phyloP scores from a whole-genome alignment of 2,113 vertebrate genomes.

The Pontoporia blainvillei region DNA sequence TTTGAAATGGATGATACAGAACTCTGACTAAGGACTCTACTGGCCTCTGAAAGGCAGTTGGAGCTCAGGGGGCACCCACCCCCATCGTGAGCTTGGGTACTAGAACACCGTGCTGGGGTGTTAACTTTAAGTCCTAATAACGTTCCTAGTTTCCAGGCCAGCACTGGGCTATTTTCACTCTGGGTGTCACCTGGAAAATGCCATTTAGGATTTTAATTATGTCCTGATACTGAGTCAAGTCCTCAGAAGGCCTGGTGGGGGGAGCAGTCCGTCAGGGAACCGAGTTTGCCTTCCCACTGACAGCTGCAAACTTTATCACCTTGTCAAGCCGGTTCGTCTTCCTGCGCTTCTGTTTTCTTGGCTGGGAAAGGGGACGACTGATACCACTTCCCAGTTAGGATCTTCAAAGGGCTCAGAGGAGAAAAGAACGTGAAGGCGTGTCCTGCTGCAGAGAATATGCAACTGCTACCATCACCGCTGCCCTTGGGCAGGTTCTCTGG shows the following conservation, averaged over 20 bases:
- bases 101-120: accelerated
- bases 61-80: background rate
- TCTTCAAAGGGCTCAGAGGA: background rate
- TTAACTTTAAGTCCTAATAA: background rate
- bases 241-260: background rate
- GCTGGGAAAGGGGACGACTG: background rate
- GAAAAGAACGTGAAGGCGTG: accelerated
- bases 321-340: accelerated
- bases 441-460: background rate
- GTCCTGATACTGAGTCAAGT: background rate
- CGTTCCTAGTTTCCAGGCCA: background rate
- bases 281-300: background rate
- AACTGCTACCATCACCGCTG: accelerated
- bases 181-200: background rate
- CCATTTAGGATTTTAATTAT: background rate
- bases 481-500: background rate
- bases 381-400: accelerated
- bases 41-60: background rate
- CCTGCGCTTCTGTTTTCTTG: background rate
- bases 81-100: background rate
- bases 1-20: background rate
- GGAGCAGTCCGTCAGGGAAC: background rate
- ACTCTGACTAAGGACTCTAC: background rate
- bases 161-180: background rate
- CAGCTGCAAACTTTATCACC: background rate